Evolutionary conservation across 1,140 invertebrate species (phyloP).

Genomic region (Lucilia cuprina): DNA sequence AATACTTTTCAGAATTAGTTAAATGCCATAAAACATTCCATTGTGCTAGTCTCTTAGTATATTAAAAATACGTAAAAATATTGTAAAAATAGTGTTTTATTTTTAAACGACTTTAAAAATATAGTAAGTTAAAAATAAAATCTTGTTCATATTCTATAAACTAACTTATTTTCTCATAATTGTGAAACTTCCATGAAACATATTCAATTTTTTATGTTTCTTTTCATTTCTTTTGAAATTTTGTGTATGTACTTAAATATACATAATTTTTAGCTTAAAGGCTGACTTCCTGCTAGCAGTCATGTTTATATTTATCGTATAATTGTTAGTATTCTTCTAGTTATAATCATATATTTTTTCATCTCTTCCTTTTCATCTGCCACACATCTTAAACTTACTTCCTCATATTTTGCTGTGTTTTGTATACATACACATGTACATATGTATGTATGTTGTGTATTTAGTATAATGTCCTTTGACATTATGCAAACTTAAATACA

Average conservation of each 20-base stretch:
- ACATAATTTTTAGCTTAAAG: constrained; percentile 25
- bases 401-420: background rate
- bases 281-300: constrained; percentile 27
- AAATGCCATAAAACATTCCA: too few species aligned
- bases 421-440: background rate
- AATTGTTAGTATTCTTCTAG: constrained; percentile 12
- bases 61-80: too few species aligned
- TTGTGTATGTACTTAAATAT: background rate
- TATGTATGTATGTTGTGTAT: too few species aligned
- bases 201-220: background rate
- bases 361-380: background rate
- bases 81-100: too few species aligned
- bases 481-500: background rate
- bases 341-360: background rate
- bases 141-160: too few species aligned
- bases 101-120: too few species aligned
- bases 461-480: background rate
- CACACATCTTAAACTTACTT: background rate
- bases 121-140: too few species aligned
- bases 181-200: too few species aligned
- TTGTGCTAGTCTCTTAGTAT: too few species aligned
- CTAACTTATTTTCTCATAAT: too few species aligned
- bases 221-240: background rate
- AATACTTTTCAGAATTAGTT: too few species aligned
- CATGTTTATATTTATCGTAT: constrained; percentile 18